Conservation (phyloP, 2,113 vertebrate species). For the Calypte anna region DNA sequence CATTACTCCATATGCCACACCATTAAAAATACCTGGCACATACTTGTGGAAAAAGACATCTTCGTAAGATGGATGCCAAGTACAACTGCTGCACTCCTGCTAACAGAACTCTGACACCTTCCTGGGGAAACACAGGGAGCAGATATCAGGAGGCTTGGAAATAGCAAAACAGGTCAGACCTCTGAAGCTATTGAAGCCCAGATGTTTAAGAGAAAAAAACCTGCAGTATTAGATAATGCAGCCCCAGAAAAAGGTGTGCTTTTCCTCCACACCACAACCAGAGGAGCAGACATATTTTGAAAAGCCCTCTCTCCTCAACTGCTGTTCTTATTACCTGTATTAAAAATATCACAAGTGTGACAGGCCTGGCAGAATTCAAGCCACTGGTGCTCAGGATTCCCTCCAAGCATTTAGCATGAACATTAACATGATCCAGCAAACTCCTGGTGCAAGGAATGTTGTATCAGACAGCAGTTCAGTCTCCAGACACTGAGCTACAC, state of each 20-base stretch:
- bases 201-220: background rate
- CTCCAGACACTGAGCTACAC: background rate
- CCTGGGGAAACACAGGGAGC: background rate
- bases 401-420: background rate
- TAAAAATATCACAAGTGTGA: background rate
- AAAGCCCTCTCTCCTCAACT: background rate
- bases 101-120: background rate
- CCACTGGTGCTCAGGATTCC: background rate
- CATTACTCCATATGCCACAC: background rate
- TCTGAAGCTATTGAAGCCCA: background rate
- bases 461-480: background rate
- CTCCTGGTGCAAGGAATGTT: background rate
- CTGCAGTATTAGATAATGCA: background rate
- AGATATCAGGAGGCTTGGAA: background rate
- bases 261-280: background rate
- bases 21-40: background rate
- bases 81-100: background rate
- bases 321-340: background rate
- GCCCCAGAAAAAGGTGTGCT: background rate
- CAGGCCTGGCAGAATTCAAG: background rate
- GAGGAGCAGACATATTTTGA: background rate
- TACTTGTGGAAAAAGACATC: background rate
- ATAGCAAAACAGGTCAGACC: background rate
- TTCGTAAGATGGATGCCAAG: background rate
- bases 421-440: background rate